Percentiles rank a stretch among this genome's conserved stretches.
phyloP scores from a whole-genome alignment of 1,140 invertebrate genomes.

The Neuroterus valhalla region DNA sequence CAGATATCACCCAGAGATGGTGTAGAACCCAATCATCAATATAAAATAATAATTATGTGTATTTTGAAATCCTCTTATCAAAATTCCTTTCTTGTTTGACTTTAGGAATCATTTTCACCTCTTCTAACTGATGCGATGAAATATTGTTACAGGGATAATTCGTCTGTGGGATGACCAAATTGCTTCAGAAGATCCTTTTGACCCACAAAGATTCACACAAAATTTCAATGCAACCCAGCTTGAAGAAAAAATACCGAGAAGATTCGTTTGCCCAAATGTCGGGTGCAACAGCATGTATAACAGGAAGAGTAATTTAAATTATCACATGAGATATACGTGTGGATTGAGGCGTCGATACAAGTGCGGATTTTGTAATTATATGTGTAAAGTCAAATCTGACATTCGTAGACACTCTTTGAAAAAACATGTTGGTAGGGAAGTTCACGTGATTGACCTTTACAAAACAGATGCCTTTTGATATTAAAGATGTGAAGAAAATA shows the following conservation, averaged over 20 bases:
- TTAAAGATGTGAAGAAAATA: too few species aligned
- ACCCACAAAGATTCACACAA: too few species aligned
- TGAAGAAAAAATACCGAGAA: not conserved
- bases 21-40: too few species aligned
- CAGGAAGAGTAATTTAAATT: conserved; percentile 66
- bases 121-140: not conserved
- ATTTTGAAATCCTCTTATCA: too few species aligned
- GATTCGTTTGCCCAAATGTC: conserved; percentile 35
- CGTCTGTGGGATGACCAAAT: too few species aligned
- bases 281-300: conserved; percentile 38
- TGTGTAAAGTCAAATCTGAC: conserved; percentile 53
- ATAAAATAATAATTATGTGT: too few species aligned
- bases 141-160: too few species aligned
- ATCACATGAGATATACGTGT: conserved; percentile 72
- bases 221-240: too few species aligned
- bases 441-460: conserved; percentile 27
- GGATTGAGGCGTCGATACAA: conserved; percentile 69
- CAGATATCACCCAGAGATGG: too few species aligned
- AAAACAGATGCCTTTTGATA: too few species aligned
- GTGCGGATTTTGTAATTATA: conserved; percentile 69
- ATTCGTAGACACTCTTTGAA: conserved; percentile 61
- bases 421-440: conserved; percentile 56
- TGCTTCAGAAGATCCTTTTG: not conserved
- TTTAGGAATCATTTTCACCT: too few species aligned
- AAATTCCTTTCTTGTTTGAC: too few species aligned